Evolutionary conservation across 2,113 vertebrate genomes (phyloP), one percentile per base, ranked within the genome.

Genomic region (Toxotes chatareus): DNA sequence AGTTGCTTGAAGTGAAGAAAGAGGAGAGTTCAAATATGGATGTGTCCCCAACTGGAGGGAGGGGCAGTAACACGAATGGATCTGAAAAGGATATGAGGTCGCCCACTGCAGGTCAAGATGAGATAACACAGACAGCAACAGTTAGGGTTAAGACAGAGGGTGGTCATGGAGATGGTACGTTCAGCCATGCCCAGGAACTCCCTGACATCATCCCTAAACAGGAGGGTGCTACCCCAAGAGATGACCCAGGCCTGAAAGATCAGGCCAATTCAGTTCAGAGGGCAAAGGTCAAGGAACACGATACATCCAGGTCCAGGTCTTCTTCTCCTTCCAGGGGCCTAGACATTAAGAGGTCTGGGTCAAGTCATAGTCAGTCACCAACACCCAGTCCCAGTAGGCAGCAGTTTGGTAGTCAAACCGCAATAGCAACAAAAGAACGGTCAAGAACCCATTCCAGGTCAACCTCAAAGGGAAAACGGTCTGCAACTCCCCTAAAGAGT

Each of bases 131-230:
- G 21, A 73, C 67, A 1, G 57, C 69, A 9, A 63, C 65, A 21
- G 73, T 63, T 51, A 31, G 79, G 10, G 69, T 85, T 27, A 92
- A 91, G 57, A 65, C 72, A 32, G 86, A 90, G 5, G 85, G 69
- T 47, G 67, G 55, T 76, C 67, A 73, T 59, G 88, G 84, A 61
- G 88, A 91, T 44, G 89, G 91, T 55, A 61, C 84, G 27, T 94
- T 95, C 75, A 80, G 83, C 61, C 93, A 93, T 86, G 66, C 87
- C 57, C 94, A 94, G 51, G 94, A 94, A 70, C 92, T 95, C 57
- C 95, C 95, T 66, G 95, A 96, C 77, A 95, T 95, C 57, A 94
- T 95, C 57, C 93, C 94, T 36, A 96, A 95, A 89, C 92, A 91
- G 57, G 94, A 95, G 79, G 92, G 92, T 51, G 60, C 88, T 53